Percentiles rank a stretch among this genome's conserved stretches.
Conservation (phyloP, 2,113 vertebrate genomes). For the Cairina moschata region DNA sequence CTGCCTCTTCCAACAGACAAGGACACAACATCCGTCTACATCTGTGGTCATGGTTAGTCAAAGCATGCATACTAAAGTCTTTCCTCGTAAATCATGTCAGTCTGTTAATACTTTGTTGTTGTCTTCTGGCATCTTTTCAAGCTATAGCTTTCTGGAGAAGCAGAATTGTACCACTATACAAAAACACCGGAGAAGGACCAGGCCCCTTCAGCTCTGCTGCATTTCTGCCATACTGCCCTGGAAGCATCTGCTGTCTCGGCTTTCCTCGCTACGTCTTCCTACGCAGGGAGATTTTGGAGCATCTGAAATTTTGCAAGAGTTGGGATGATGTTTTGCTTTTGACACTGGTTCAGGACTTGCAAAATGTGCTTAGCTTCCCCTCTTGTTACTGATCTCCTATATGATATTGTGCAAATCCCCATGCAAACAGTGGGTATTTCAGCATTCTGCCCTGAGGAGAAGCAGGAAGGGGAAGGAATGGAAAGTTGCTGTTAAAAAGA, state of each 20-base stretch:
- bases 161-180: neutral
- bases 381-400: neutral
- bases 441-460: neutral
- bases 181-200: neutral
- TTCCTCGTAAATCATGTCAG: conserved; percentile 13
- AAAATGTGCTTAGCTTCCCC: neutral
- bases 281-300: neutral
- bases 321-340: neutral
- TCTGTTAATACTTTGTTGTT: neutral
- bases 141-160: neutral
- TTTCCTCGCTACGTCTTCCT: neutral
- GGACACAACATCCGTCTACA: conserved; percentile 41
- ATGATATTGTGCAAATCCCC: neutral
- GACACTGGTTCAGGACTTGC: neutral
- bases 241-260: neutral
- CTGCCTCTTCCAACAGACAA: conserved; percentile 38
- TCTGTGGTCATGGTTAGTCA: neutral
- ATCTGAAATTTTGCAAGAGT: neutral
- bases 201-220: neutral
- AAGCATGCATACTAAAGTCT: conserved; percentile 32
- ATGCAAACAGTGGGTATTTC: neutral
- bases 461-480: neutral
- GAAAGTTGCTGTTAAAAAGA: neutral
- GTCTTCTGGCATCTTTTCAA: neutral
- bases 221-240: fast-evolving